phyloP scores from a whole-genome alignment of 2,797 vertebrate species.

The Neopelma chrysocephalum region DNA sequence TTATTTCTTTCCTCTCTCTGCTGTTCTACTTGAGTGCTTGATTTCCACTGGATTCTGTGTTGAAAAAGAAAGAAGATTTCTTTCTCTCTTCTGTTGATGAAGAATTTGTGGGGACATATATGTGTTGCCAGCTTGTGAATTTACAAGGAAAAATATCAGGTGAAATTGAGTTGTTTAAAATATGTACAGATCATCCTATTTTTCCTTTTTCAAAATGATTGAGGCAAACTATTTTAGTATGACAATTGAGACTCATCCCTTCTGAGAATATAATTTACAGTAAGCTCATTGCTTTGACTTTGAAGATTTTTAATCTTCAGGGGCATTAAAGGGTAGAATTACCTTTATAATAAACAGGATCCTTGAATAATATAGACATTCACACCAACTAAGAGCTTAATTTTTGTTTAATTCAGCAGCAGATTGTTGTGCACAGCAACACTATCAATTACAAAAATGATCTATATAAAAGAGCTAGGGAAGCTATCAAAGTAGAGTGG shows the following conservation, averaged over 20 bases:
- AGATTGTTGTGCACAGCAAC: neutral
- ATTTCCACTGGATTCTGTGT: neutral
- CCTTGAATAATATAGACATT: neutral
- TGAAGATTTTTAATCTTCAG: neutral
- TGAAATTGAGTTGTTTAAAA: neutral
- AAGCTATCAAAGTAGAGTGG: neutral
- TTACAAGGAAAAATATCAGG: neutral
- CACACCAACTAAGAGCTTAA: neutral
- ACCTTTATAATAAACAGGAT: neutral
- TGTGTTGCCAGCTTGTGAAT: neutral
- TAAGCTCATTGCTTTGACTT: neutral
- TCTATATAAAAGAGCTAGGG: neutral
- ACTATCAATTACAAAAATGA: neutral
- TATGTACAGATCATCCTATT: neutral
- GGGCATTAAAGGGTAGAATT: neutral
- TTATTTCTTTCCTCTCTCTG: neutral
- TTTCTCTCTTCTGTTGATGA: neutral
- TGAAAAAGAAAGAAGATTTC: neutral
- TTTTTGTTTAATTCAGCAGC: neutral
- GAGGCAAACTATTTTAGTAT: neutral
- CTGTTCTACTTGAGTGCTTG: neutral
- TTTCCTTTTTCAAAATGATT: neutral
- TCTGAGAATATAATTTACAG: neutral
- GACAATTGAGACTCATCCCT: neutral
- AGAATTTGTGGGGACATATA: accelerated